These are phyloP conservation scores for Phragmatobia fuliginosa DNA, from an alignment of 2,888 invertebrate genomes.

Conservation along the genomic window DNA sequence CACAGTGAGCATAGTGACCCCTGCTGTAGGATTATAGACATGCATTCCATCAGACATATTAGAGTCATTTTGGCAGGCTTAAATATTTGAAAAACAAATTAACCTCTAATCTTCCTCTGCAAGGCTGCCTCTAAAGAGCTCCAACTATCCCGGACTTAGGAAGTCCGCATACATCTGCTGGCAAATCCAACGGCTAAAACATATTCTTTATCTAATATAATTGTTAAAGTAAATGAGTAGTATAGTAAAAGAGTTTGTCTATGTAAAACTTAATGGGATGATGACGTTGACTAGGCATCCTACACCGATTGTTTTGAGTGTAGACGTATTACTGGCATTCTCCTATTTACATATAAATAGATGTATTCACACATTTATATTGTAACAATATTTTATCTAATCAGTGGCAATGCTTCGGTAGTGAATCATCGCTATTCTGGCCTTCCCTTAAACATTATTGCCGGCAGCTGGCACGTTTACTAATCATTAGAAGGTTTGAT, in stretches of 20 bases:
- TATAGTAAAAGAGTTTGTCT: too few relatives aligned
- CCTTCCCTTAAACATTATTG: not conserved
- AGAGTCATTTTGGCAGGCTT: too few relatives aligned
- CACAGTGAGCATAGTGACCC: too few relatives aligned
- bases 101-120: too few relatives aligned
- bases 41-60: too few relatives aligned
- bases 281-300: not conserved
- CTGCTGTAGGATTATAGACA: too few relatives aligned
- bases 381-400: constrained; percentile 5
- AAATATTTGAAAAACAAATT: too few relatives aligned
- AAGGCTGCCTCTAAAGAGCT: too few relatives aligned
- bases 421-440: constrained; percentile 7
- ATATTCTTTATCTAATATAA: not conserved
- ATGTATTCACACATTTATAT: not conserved
- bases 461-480: not conserved
- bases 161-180: too few relatives aligned
- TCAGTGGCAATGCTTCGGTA: not conserved
- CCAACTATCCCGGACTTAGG: too few relatives aligned
- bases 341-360: not conserved
- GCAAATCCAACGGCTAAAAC: not conserved
- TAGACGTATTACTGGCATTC: not conserved
- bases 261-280: not conserved
- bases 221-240: too few relatives aligned
- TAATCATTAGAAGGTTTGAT: not conserved
- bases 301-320: not conserved